Percentiles rank a stretch among this genome's conserved stretches.
phyloP scores from a whole-genome alignment of 2,113 vertebrate species.

The Crotophaga sulcirostris region DNA sequence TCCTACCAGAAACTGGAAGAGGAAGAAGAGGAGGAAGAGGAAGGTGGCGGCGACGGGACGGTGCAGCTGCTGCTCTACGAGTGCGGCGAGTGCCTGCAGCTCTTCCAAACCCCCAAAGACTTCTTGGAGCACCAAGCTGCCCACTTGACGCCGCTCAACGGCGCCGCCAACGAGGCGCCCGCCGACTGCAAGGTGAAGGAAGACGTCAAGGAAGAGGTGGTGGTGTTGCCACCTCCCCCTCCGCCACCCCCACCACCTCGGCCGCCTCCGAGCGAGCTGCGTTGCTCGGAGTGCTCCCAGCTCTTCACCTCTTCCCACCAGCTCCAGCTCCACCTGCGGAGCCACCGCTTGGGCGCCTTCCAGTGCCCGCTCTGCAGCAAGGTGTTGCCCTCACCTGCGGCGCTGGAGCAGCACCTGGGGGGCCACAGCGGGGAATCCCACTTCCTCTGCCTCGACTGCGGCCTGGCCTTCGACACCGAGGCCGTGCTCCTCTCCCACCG shows the following conservation, averaged over 20 bases:
- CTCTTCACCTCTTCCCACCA: slow-evolving; percentile 45
- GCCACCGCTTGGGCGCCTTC: slow-evolving; percentile 66
- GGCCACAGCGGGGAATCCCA: slow-evolving; percentile 73
- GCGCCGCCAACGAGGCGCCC: neutral
- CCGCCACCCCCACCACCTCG: neutral
- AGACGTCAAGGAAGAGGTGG: neutral
- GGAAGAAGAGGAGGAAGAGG: slow-evolving; percentile 9
- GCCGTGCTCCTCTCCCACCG: slow-evolving; percentile 87
- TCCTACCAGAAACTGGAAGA: slow-evolving; percentile 65
- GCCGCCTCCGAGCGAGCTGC: neutral
- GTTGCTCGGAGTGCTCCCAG: slow-evolving; percentile 52
- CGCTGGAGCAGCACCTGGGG: slow-evolving; percentile 64
- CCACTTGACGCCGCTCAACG: neutral
- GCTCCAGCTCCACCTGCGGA: slow-evolving; percentile 55
- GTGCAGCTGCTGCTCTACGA: slow-evolving; percentile 74
- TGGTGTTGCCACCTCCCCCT: neutral
- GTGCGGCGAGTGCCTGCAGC: slow-evolving; percentile 71
- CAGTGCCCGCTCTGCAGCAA: slow-evolving; percentile 71
- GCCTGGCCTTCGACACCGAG: slow-evolving; percentile 85
- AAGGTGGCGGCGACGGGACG: neutral
- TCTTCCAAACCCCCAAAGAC: slow-evolving; percentile 68
- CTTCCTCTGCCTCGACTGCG: slow-evolving; percentile 89
- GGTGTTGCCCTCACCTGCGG: slow-evolving; percentile 58
- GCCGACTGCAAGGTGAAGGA: too few relatives aligned
- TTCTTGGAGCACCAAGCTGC: slow-evolving; percentile 67